These are phyloP conservation scores for Ctenosaura bakeri DNA, from an alignment of 2,797 vertebrate species.

Conservation along the genomic window DNA sequence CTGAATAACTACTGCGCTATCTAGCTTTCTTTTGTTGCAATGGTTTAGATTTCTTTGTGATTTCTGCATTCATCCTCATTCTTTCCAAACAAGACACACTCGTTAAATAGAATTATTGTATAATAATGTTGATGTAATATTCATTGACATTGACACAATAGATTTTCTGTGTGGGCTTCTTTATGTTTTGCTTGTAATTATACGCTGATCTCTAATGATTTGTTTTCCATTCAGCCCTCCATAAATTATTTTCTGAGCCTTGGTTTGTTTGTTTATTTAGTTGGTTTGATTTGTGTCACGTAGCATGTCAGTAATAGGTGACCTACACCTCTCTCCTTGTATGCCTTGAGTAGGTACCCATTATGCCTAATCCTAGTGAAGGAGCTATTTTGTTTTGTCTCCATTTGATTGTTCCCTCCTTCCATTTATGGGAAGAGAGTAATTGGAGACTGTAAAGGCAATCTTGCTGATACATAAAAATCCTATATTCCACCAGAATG, in stretches of 20 bases:
- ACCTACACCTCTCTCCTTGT: not conserved
- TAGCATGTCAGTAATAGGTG: not conserved
- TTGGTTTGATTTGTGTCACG: not conserved
- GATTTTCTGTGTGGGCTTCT: too few relatives aligned
- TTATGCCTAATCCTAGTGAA: not conserved
- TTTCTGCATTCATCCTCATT: conserved; percentile 43
- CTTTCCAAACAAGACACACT: conserved; percentile 16
- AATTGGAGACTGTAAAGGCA: conserved; percentile 35
- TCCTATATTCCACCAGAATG: not conserved
- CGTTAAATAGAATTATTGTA: conserved; percentile 40
- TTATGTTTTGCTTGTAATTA: too few relatives aligned
- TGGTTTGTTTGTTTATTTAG: not conserved
- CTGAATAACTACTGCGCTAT: conserved; percentile 19
- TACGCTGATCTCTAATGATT: not conserved
- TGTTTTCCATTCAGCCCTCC: not conserved
- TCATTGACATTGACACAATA: too few relatives aligned
- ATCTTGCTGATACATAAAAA: not conserved
- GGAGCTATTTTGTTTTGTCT: conserved; percentile 22
- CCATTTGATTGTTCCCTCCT: not conserved
- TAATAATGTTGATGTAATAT: too few relatives aligned
- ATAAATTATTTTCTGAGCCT: not conserved
- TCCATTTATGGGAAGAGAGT: conserved; percentile 21
- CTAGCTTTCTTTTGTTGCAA: conserved; percentile 28
- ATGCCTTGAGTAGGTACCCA: too few relatives aligned
- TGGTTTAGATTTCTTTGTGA: conserved; percentile 35